Evolutionary conservation across 2,113 vertebrate genomes (phyloP), one percentile per base, ranked within the genome.

Genomic region (Carassius carassius): DNA sequence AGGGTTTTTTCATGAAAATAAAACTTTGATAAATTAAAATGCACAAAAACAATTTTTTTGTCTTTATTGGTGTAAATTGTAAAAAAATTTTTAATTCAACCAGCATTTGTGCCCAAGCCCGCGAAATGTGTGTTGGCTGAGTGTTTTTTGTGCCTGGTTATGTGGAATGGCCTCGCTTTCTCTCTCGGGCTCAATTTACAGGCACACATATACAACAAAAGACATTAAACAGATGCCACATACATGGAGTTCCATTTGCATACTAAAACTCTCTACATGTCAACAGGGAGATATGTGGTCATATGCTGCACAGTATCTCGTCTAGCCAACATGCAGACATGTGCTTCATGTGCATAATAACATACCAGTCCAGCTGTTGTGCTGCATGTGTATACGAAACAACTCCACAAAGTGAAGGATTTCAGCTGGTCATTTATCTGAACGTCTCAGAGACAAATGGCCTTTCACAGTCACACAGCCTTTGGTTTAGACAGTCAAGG

Each of bases 201-300:
- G 60, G 51, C 25, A 25, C 51, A 85, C 78, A 83, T 83, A 82
- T 51, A 69, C 80, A 63, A 81, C 44, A 79, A 70, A 87, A 86
- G 84, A 82, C 78, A 86, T 86, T 85, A 88, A 81, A 85, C 89
- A 90, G 87, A 89, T 89, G 86, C 82, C 82, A 85, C 80, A 80
- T 85, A 77, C 54, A 69, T 72, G 76, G 80, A 65, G 78, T 84
- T 23, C 56, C 54, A 84, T 89, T 89, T 87, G 86, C 81, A 87
- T 81, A 89, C 77, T 83, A 85, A 87, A 80, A 85, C 90, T 83
- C 85, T 21, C 90, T 88, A 69, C 29, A 81, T 80, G 85, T 79
- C 82, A 10, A 0, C 1, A 4, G 84, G 87, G 91, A 94, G 90
- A 89, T 89, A 90, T 89, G 86, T 13, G 51, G 75, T 89, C 85